Conservation (phyloP, 2,797 vertebrate genomes). For the Syndactyla subalaris region DNA sequence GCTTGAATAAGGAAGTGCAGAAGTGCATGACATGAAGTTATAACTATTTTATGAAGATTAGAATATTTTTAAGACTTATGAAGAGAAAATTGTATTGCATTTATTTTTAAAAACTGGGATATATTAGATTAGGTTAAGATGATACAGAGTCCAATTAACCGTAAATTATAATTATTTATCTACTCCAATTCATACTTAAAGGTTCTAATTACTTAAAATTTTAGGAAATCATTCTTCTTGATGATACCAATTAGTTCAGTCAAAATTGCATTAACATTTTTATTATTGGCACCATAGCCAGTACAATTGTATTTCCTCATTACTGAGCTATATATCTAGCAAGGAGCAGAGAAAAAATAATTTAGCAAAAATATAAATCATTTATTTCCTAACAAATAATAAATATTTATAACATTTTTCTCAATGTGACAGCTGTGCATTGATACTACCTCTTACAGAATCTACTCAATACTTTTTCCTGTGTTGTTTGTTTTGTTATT, state of each 20-base stretch:
- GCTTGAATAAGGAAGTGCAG: background rate
- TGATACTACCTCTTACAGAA: background rate
- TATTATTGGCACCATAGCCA: background rate
- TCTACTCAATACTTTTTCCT: background rate
- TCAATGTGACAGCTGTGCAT: background rate
- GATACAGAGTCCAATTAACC: background rate
- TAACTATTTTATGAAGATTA: background rate
- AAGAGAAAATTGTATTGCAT: background rate
- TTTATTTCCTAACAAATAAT: background rate
- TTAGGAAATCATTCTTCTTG: background rate
- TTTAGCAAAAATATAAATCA: background rate
- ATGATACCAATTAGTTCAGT: background rate
- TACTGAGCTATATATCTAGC: background rate
- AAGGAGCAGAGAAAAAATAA: background rate
- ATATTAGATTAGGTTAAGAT: background rate
- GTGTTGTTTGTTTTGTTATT: fast-evolving
- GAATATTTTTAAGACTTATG: background rate
- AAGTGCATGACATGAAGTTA: background rate
- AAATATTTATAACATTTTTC: background rate
- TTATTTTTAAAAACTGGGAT: background rate
- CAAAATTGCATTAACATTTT: background rate
- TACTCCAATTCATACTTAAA: background rate
- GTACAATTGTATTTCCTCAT: background rate
- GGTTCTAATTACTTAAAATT: background rate
- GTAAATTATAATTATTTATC: background rate